Conservation (phyloP, 2,888 invertebrate species). For the Diaphora mendica region DNA sequence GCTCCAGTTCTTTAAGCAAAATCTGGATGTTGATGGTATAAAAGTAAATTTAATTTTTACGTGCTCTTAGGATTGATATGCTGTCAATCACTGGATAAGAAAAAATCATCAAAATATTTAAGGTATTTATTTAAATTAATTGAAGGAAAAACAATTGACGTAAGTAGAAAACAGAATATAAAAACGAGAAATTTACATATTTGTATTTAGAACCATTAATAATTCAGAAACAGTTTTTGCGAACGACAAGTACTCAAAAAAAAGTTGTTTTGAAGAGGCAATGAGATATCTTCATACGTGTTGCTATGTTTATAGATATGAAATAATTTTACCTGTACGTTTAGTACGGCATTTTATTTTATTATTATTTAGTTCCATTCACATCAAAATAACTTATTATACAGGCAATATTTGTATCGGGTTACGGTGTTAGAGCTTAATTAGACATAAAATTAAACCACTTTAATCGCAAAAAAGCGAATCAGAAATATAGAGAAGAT, state of each 20-base stretch:
- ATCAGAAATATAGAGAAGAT: too few species aligned
- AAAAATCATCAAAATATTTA: not conserved
- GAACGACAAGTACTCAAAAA: too few species aligned
- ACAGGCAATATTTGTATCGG: too few species aligned
- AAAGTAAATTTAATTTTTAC: not conserved
- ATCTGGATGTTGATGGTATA: not conserved
- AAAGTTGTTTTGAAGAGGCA: not conserved
- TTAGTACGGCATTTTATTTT: too few species aligned
- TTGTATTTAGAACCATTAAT: not conserved
- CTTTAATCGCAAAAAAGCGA: too few species aligned
- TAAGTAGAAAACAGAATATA: not conserved
- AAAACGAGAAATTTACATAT: not conserved
- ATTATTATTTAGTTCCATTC: too few species aligned
- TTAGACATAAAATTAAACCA: too few species aligned
- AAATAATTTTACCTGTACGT: too few species aligned
- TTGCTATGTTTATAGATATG: too few species aligned
- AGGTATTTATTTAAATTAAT: not conserved
- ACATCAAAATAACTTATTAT: too few species aligned
- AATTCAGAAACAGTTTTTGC: not conserved
- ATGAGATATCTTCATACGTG: too few species aligned
- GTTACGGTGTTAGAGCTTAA: too few species aligned
- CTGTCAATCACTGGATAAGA: not conserved
- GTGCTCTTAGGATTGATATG: not conserved
- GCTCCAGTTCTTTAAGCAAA: not conserved
- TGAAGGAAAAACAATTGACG: not conserved